A percentile compares a stretch with the other conserved stretches of the same genome.
Evolutionary conservation across 2,113 vertebrate genomes (phyloP).

Genomic region (Lampris incognitus): DNA sequence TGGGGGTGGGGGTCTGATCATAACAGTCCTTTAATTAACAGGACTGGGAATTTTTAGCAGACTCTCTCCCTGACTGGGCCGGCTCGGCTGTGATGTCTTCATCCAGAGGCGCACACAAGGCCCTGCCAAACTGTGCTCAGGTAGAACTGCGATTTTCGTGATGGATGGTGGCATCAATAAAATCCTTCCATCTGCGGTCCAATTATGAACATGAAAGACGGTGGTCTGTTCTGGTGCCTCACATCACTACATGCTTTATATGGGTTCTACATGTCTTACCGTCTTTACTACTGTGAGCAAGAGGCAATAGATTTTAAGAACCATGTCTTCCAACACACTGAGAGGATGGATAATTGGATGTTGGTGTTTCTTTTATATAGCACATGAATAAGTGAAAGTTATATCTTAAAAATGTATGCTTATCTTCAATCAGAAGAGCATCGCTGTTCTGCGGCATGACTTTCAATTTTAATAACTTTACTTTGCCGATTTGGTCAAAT

Average conservation of each 20-base stretch:
- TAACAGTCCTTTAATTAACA: constrained; percentile 70
- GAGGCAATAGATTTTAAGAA: no score
- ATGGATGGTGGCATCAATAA: constrained; percentile 24
- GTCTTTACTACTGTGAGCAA: no score
- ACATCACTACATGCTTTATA: neutral
- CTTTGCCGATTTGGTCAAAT: no score
- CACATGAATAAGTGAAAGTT: no score
- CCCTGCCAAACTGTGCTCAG: constrained; percentile 25
- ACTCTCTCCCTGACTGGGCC: constrained; percentile 20
- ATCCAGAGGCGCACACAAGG: constrained; percentile 36
- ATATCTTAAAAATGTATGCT: no score
- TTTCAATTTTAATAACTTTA: no score
- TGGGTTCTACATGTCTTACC: no score
- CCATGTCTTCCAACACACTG: no score
- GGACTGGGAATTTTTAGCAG: constrained; percentile 69
- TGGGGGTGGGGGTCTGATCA: constrained; percentile 38
- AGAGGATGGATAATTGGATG: no score
- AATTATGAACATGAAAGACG: neutral
- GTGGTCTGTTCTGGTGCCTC: neutral
- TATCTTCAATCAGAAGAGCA: no score
- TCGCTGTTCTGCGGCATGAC: neutral
- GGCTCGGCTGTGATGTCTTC: constrained; percentile 56
- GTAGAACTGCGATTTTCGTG: constrained; percentile 10
- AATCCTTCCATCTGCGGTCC: constrained; percentile 12
- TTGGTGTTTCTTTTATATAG: no score